Base-by-base conservation (phyloP, 2,888 invertebrate genomes). In the Zele albiditarsus region DNA sequence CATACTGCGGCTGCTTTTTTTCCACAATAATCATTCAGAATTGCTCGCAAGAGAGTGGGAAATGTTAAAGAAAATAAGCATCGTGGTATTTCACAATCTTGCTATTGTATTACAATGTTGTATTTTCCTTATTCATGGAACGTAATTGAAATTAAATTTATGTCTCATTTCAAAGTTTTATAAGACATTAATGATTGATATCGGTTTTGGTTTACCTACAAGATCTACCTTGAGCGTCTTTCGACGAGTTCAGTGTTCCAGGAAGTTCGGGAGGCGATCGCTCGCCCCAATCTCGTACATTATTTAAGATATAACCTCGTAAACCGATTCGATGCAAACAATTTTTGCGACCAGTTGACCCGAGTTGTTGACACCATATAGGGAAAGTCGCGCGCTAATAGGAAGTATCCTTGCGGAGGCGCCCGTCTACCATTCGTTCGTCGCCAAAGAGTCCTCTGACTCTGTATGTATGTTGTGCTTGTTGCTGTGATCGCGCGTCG, bases 341-440 rank as follows among this genome's bases (percentile, higher is more conserved):
- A 53, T 31, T 66, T 38, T 58, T 73, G 42, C 67, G 75, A 79
- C 78, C 72, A 77, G 79, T 80, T 78, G 79, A 80, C 79, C 79
- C 76, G 77, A 70, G 71, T 74, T 65, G 73, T 76, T 75, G 66
- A 31, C 46, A 71, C 86, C 86, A 81, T 85, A 77, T 79, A 79
- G 65, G 78, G 79, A 68, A 33, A 71, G 31, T 70, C 49, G 63
- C 25, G 67, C 23, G 77, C 84, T 84, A 83, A 80, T 78, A 78
- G 79, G 80, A 79, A 80, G 74, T 79, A 81, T 81, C 80, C 80
- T 81, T 81, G 80, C 77, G 46, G 49, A 69, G 69, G 74, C 70
- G 73, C 69, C 73, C 63, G 66, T 73, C 76, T 38, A 25, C 70
- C 68, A 60, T 67, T 49, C 62, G 68, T 10, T 71, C 57, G 65